Percentiles rank a stretch among this genome's conserved stretches.
phyloP scores from a whole-genome alignment of 2,888 invertebrate species.

The Neoitamus cyanurus region DNA sequence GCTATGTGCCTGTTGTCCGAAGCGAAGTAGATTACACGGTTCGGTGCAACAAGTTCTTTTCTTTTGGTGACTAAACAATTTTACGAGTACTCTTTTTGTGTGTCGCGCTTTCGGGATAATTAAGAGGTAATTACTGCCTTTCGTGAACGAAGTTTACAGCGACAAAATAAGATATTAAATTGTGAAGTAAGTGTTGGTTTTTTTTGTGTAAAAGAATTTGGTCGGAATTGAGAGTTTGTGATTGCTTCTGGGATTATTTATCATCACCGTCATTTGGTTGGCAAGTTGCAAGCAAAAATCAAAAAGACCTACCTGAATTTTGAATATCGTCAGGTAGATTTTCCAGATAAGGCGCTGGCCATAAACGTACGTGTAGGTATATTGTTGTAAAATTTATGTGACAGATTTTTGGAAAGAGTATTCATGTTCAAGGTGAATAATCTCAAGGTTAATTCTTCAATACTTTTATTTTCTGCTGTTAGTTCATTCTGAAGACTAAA shows the following conservation, averaged over 20 bases:
- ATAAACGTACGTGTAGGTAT: not conserved
- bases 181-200: not conserved
- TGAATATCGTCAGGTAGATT: not conserved
- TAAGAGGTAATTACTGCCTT: not conserved
- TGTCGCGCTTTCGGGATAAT: not conserved
- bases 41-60: conserved; percentile 5
- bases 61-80: not conserved
- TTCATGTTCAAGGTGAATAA: not conserved
- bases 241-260: not conserved
- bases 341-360: not conserved
- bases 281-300: not conserved
- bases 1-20: not conserved
- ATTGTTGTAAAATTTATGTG: not conserved
- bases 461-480: not conserved
- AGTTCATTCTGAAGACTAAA: not conserved
- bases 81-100: not conserved
- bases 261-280: not conserved
- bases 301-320: too few relatives aligned
- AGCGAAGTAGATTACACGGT: not conserved
- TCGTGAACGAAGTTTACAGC: not conserved
- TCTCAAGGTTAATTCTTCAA: not conserved
- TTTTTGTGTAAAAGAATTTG: not conserved
- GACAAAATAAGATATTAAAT: not conserved
- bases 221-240: not conserved
- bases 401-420: not conserved